These are phyloP conservation scores for Menura novaehollandiae DNA, from an alignment of 2,113 vertebrate genomes.

Conservation along the genomic window DNA sequence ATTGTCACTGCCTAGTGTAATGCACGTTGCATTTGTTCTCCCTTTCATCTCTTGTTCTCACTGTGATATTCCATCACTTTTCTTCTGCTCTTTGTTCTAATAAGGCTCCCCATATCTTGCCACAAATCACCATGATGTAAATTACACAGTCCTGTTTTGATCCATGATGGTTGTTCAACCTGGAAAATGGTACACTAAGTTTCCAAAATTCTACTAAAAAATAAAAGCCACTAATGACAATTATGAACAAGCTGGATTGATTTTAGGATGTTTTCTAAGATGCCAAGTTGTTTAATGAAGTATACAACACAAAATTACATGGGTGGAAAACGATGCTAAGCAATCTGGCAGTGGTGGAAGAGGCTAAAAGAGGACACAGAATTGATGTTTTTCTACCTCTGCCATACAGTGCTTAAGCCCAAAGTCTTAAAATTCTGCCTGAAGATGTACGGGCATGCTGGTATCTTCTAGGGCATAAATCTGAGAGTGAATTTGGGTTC, in stretches of 20 bases:
- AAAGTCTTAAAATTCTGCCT: neutral
- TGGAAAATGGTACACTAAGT: neutral
- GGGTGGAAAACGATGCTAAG: neutral
- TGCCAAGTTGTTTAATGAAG: neutral
- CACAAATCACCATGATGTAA: neutral
- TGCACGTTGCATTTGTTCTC: neutral
- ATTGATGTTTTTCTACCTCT: neutral
- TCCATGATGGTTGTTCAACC: neutral
- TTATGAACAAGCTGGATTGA: neutral
- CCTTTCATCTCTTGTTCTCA: neutral
- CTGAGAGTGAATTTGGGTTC: neutral
- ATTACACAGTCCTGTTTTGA: neutral
- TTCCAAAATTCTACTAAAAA: neutral
- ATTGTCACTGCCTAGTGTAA: neutral
- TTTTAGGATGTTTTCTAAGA: neutral
- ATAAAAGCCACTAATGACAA: neutral
- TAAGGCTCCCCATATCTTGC: neutral
- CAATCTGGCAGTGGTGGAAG: neutral
- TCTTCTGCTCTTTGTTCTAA: neutral
- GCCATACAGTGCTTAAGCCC: neutral
- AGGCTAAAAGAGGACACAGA: neutral
- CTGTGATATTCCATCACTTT: neutral
- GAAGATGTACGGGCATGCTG: neutral
- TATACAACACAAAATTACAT: neutral
- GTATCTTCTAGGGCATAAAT: accelerated